These are phyloP conservation scores for Coendou prehensilis DNA, from an alignment of 2,797 vertebrate genomes.

Conservation along the genomic window DNA sequence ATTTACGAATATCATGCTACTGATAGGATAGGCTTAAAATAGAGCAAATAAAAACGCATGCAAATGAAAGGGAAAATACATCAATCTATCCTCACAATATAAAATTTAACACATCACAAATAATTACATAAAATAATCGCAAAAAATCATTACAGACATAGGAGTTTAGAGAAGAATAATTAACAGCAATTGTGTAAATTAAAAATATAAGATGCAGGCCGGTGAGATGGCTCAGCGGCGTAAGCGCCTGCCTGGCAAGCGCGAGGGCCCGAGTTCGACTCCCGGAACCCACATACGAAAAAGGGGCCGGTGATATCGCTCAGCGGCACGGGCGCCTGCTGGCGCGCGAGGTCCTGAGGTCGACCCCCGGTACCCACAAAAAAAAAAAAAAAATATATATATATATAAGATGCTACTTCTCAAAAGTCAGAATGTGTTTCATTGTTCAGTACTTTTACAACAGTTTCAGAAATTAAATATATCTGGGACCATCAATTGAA, in stretches of 20 bases:
- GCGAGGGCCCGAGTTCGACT: too few species aligned
- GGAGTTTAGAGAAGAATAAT: constrained; percentile 3
- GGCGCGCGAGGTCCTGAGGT: too few species aligned
- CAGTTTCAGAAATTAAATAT: not conserved
- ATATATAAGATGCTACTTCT: not conserved
- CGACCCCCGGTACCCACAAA: too few species aligned
- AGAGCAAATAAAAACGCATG: not conserved
- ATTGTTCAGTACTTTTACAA: constrained; percentile 1
- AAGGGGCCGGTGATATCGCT: too few species aligned
- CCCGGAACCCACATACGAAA: too few species aligned
- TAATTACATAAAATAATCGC: not conserved
- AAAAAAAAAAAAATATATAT: too few species aligned
- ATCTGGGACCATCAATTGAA: not conserved
- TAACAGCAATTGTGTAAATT: not conserved
- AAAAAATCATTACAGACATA: not conserved
- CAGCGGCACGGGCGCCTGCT: too few species aligned
- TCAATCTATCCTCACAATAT: not conserved
- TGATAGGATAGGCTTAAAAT: not conserved
- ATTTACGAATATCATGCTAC: not conserved
- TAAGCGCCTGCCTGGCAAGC: too few species aligned
- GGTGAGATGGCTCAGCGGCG: too few species aligned
- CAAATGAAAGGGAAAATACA: not conserved
- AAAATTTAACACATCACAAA: not conserved
- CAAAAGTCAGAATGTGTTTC: not conserved
- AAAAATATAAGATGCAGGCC: not conserved